Evolutionary conservation across 1,140 invertebrate genomes (phyloP), one percentile per base, ranked within the genome.

Genomic region (Ganaspis sp.): DNA sequence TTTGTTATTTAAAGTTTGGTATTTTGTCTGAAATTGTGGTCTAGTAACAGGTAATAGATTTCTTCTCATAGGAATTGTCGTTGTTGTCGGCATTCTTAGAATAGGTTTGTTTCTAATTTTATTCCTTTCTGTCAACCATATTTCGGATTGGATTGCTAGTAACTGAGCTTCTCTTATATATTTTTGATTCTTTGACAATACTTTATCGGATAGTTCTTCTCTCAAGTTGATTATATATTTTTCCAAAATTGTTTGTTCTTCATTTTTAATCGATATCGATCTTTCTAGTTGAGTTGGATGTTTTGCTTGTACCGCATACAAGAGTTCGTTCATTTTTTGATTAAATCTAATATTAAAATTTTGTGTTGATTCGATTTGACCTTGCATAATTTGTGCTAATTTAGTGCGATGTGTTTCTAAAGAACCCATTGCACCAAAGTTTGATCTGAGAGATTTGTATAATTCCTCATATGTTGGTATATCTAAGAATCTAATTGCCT

Each of bases 231-330:
- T 4, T n/a, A 45, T 45, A 4, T 45, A 45, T 45, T 45, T 45
- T 45, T 45, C 42, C n/a, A 45, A 45, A 45, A 45, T 45, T 45
- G 42, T 45, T n/a, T 45, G 42, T 45, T 45, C 42, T 45, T 45
- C 42, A 45, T 45, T 45, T n/a, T 15, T 4, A n/a, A 45, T 45
- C 0, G 42, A 45, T 1, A 45, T n/a, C n/a, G 12, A n/a, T n/a
- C 42, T 45, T 4, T 45, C 42, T 0, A 45, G 5, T n/a, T 45
- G 12, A 45, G 42, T 45, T 1, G 42, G 9, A 15, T 45, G n/a
- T 45, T 45, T 45, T 0, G 42, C 12, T 45, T 45, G 42, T 45
- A 45, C 42, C 1, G 42, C 42, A 45, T 45, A 45, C 4, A 45
- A n/a, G 4, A 45, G 42, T 12, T 40, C 38, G 38, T 40, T 40